Conservation (phyloP, 1,140 invertebrate species). For the Drosophila pseudoananassae region DNA sequence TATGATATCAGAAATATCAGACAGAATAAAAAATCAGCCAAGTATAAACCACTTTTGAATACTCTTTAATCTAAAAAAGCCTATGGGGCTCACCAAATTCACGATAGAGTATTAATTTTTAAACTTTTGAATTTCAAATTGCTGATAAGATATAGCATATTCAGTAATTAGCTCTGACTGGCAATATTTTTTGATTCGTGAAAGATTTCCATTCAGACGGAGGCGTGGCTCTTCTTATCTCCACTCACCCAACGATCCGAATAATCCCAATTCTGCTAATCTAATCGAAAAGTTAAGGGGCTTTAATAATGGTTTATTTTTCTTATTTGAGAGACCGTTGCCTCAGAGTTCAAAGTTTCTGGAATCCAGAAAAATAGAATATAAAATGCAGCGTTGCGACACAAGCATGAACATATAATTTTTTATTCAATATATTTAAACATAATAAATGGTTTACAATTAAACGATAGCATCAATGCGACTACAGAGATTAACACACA, state of each 20-base stretch:
- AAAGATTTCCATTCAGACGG: conserved; percentile 52
- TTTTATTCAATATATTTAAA: too few species aligned
- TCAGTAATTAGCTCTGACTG: conserved; percentile 39
- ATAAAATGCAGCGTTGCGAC: not conserved
- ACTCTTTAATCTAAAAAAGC: not conserved
- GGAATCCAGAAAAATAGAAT: not conserved
- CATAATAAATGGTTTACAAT: not conserved
- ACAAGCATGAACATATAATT: not conserved
- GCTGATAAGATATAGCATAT: conserved; percentile 42
- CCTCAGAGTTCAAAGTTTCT: conserved; percentile 17
- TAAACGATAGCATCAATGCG: not conserved
- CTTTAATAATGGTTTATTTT: not conserved
- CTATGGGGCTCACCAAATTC: not conserved
- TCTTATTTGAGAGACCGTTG: not conserved
- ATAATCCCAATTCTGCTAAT: conserved; percentile 17
- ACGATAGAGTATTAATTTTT: not conserved
- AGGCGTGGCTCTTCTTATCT: conserved; percentile 45
- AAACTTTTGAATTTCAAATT: not conserved
- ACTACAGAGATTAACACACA: conserved; percentile 6
- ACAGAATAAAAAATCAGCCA: not conserved
- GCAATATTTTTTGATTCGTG: conserved; percentile 9
- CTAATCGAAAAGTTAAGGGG: conserved; percentile 13
- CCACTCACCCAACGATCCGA: not conserved
- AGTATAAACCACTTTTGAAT: conserved; percentile 2
- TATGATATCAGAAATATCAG: not conserved